These are phyloP conservation scores for Calephelis perditalis DNA, from an alignment of 2,888 invertebrate genomes.

Conservation along the genomic window DNA sequence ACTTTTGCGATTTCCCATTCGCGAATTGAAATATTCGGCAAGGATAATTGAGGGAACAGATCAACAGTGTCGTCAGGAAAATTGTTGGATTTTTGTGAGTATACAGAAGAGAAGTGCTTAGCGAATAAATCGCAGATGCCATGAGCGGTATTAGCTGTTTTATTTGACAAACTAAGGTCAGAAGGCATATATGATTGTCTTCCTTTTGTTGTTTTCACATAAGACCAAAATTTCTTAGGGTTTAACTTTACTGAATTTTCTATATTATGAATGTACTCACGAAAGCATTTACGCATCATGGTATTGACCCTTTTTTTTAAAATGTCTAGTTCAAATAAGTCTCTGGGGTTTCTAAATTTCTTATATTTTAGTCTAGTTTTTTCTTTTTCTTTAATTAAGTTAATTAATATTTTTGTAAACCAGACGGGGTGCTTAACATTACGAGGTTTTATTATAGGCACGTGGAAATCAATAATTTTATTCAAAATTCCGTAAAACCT, in stretches of 20 bases:
- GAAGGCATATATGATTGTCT: background rate
- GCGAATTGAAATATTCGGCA: background rate
- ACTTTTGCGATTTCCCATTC: background rate
- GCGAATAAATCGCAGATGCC: conserved; percentile 6
- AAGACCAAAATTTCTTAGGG: conserved; percentile 15
- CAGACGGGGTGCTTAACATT: conserved; percentile 2
- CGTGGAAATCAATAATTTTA: conserved; percentile 2
- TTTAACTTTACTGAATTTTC: background rate
- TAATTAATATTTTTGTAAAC: conserved; percentile 9
- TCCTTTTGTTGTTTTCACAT: background rate
- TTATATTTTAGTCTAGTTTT: conserved; percentile 11
- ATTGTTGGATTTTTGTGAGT: background rate
- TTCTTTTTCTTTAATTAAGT: conserved; percentile 9
- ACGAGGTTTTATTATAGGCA: conserved; percentile 7
- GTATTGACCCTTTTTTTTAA: conserved; percentile 1
- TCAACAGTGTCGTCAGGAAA: background rate
- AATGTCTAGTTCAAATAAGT: conserved; percentile 12
- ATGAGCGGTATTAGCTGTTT: background rate
- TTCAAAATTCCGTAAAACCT: conserved; percentile 5
- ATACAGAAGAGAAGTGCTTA: conserved; percentile 1
- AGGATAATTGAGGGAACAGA: background rate
- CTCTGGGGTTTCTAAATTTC: conserved; percentile 4
- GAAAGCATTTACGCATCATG: background rate
- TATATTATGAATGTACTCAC: background rate
- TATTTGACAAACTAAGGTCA: background rate